Evolutionary conservation across 1,140 invertebrate genomes (phyloP).

Genomic region (Papilio xuthus): DNA sequence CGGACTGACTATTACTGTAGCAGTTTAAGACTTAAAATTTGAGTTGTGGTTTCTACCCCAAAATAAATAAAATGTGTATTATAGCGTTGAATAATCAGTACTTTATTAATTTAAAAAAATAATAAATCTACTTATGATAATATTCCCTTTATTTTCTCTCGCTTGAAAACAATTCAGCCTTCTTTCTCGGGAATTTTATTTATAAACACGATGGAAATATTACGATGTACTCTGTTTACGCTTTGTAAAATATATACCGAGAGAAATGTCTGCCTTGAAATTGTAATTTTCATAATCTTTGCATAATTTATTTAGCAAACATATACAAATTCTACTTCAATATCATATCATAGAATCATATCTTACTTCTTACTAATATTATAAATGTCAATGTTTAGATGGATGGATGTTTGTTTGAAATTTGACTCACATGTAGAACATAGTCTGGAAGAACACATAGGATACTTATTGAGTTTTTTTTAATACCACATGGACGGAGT

Average conservation of each 20-base stretch:
- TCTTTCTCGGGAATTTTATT: conserved; percentile 1
- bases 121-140: not conserved
- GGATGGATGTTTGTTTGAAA: too few relatives aligned
- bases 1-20: not conserved
- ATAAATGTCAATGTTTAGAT: not conserved
- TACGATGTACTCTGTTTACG: conserved; percentile 15
- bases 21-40: not conserved
- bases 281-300: conserved; percentile 16
- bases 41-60: not conserved
- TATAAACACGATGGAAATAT: conserved; percentile 15
- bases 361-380: too few relatives aligned
- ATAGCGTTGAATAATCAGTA: too few relatives aligned
- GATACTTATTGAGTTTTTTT: too few relatives aligned
- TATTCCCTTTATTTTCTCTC: not conserved
- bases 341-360: too few relatives aligned
- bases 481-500: too few relatives aligned
- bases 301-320: conserved; percentile 6
- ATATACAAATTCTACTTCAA: not conserved
- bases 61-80: not conserved
- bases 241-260: conserved; percentile 10
- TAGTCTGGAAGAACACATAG: too few relatives aligned
- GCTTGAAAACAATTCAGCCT: not conserved
- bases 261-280: conserved; percentile 13
- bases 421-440: too few relatives aligned
- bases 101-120: not conserved